Evolutionary conservation across 2,797 vertebrate genomes (phyloP).

Genomic region (Oophaga sylvatica): DNA sequence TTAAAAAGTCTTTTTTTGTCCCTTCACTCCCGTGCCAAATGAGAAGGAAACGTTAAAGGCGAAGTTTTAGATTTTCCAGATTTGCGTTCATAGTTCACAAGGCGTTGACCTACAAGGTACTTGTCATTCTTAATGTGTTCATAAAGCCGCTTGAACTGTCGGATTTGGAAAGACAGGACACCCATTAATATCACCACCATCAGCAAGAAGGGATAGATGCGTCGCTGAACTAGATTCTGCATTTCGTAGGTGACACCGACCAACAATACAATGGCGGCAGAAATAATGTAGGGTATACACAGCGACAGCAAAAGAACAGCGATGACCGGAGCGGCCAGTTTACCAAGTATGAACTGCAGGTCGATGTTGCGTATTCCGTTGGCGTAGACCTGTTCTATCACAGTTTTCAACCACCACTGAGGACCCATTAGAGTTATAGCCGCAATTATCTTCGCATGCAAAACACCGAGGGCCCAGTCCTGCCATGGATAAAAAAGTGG

Average conservation of each 20-base stretch:
- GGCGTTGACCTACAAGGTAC: conserved; percentile 96
- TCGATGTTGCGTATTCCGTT: conserved; percentile 98
- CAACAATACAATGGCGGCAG: conserved; percentile 87
- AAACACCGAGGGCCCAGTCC: conserved; percentile 98
- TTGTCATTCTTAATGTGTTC: conserved; percentile 99
- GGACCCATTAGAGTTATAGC: conserved; percentile 97
- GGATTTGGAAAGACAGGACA: conserved; percentile 96
- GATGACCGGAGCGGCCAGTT: conserved; percentile 93
- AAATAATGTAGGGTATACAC: conserved; percentile 93
- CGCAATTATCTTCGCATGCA: conserved; percentile 98
- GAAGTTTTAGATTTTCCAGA: conserved; percentile 82
- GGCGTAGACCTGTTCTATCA: conserved; percentile 98
- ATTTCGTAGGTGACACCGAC: conserved; percentile 93
- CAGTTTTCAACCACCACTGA: conserved; percentile 97
- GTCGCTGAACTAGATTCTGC: conserved; percentile 94
- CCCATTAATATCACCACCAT: conserved; percentile 96
- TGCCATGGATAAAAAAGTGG: conserved; percentile 99
- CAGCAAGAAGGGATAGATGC: conserved; percentile 96
- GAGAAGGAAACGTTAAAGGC: conserved; percentile 78
- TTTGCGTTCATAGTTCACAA: conserved; percentile 97
- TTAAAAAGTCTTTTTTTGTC: not conserved
- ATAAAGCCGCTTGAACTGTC: conserved; percentile 99
- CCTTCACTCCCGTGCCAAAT: conserved; percentile 85
- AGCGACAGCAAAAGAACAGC: conserved; percentile 91
- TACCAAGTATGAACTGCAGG: conserved; percentile 94